Conservation (phyloP, 2,888 invertebrate species). For the Cosmia pyralina region DNA sequence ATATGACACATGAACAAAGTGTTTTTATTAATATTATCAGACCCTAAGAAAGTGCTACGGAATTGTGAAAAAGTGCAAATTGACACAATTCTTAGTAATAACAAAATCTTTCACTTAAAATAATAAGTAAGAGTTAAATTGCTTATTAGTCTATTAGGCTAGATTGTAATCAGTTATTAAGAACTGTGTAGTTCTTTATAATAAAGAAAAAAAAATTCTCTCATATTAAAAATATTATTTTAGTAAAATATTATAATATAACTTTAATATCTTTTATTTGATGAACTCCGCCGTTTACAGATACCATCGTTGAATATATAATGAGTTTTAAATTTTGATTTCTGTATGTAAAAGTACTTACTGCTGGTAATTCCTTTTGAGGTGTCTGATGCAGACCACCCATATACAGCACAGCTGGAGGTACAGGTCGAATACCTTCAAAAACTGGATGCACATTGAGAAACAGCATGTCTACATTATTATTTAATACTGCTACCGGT, state of each 20-base stretch:
- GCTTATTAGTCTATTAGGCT: no score
- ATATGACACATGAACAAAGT: no score
- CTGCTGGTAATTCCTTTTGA: slow-evolving; percentile 78
- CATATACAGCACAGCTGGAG: slow-evolving; percentile 68
- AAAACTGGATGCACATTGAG: slow-evolving; percentile 71
- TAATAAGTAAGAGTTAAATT: no score
- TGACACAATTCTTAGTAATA: no score
- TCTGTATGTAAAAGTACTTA: slow-evolving; percentile 53
- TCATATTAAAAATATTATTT: background rate
- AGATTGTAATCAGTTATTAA: no score
- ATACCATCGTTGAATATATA: background rate
- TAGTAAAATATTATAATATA: background rate
- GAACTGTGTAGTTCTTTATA: no score
- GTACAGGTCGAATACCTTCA: slow-evolving; percentile 69
- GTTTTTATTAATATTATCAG: no score
- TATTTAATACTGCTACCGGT: slow-evolving; percentile 57
- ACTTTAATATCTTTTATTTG: background rate
- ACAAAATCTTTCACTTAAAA: no score
- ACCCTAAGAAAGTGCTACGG: no score
- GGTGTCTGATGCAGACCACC: slow-evolving; percentile 79
- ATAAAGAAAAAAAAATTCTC: no score
- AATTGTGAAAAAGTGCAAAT: no score
- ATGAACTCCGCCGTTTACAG: background rate
- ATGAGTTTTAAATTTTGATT: background rate
- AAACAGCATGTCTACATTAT: slow-evolving; percentile 79